A percentile compares a stretch with the other conserved stretches of the same genome.
phyloP scores from a whole-genome alignment of 2,888 invertebrate species.

The Drosophila recens region DNA sequence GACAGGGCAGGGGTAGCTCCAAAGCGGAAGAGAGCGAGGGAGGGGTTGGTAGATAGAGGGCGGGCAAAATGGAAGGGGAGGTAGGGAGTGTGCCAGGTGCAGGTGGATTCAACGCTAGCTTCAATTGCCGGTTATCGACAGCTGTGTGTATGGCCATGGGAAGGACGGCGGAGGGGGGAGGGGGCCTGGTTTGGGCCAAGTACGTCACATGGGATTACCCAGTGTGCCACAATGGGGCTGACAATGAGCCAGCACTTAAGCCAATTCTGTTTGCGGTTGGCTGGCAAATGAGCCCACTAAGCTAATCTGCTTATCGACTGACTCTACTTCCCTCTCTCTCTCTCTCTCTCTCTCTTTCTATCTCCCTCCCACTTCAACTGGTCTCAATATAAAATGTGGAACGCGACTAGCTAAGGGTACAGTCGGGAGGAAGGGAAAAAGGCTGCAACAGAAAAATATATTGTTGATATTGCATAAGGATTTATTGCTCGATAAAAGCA shows the following conservation, averaged over 20 bases:
- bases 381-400: constrained; percentile 35
- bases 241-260: constrained; percentile 61
- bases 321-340: constrained; percentile 1
- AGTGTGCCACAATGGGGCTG: constrained; percentile 38
- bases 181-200: constrained; percentile 8
- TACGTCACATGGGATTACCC: constrained; percentile 63
- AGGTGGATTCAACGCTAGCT: constrained; percentile 28
- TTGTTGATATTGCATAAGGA: constrained; percentile 48
- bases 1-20: background rate
- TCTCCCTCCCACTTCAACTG: background rate
- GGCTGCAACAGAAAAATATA: background rate
- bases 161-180: too few species aligned
- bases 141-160: background rate
- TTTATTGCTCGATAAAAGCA: constrained; percentile 29
- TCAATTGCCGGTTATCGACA: constrained; percentile 56
- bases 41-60: background rate
- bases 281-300: constrained; percentile 57
- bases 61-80: background rate
- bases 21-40: background rate
- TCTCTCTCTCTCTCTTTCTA: background rate
- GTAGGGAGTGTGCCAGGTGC: constrained; percentile 3
- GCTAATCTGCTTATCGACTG: constrained; percentile 64
- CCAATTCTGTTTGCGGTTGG: constrained; percentile 62
- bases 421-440: background rate
- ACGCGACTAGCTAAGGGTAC: constrained; percentile 22